A percentile compares a stretch with the other conserved stretches of the same genome.
phyloP scores from a whole-genome alignment of 2,797 vertebrate genomes.

The Onychomys leucogaster region DNA sequence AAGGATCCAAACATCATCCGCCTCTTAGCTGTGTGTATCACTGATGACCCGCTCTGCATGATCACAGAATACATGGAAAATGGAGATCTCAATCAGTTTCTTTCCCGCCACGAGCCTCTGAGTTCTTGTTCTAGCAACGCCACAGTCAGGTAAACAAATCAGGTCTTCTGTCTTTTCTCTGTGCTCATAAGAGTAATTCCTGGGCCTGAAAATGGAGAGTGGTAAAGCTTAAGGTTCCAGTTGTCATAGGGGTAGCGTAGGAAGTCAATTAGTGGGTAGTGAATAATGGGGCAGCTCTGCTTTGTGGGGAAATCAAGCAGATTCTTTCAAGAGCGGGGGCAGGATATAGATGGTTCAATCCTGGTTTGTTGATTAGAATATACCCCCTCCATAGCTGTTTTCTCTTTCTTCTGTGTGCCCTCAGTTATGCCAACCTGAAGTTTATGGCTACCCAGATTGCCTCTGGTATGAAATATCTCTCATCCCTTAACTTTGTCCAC shows the following conservation, averaged over 20 bases:
- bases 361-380: background rate
- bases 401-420: background rate
- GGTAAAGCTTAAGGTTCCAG: background rate
- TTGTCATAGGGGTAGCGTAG: background rate
- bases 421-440: conserved; percentile 92
- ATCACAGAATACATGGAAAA: conserved; percentile 99
- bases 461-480: conserved; percentile 99
- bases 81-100: conserved; percentile 98
- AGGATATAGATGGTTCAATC: background rate
- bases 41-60: conserved; percentile 97
- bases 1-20: conserved; percentile 99
- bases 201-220: background rate
- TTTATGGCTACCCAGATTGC: conserved; percentile 98
- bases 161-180: background rate
- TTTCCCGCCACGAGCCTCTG: conserved; percentile 95
- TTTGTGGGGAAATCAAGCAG: background rate
- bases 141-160: conserved; percentile 91
- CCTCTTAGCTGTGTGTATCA: conserved; percentile 96
- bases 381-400: background rate
- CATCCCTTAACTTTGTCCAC: conserved; percentile 98
- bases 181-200: background rate
- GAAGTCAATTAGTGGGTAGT: background rate
- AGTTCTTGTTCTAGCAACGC: conserved; percentile 74
- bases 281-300: background rate
- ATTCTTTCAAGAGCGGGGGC: too few species aligned